A percentile compares a stretch with the other conserved stretches of the same genome.
Evolutionary conservation across 2,888 invertebrate species (phyloP).

Genomic region (Stictocephala bisonia): DNA sequence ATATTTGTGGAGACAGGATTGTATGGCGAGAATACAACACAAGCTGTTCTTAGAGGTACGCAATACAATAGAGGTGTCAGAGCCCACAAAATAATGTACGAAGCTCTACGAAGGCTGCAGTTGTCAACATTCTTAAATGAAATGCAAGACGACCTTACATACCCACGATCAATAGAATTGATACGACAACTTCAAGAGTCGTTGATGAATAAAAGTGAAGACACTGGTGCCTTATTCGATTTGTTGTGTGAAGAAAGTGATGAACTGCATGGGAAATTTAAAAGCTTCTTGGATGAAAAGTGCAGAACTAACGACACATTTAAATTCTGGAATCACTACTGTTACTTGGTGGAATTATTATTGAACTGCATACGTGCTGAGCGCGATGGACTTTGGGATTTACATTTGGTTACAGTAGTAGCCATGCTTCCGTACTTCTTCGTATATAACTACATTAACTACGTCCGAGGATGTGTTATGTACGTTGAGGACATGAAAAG

Average conservation of each 20-base stretch:
- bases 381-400: conserved; percentile 17
- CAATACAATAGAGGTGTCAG: not conserved
- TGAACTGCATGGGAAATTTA: not conserved
- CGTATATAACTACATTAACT: not conserved
- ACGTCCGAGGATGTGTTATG: not conserved
- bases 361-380: conserved; percentile 18
- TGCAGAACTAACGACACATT: not conserved
- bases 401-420: conserved; percentile 14
- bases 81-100: conserved; percentile 9
- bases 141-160: not conserved
- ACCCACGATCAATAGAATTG: not conserved
- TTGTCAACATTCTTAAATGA: not conserved
- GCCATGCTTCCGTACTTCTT: not conserved
- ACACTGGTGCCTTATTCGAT: not conserved
- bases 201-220: not conserved
- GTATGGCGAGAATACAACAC: conserved; percentile 3
- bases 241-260: not conserved
- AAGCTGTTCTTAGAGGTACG: not conserved
- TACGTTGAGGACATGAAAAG: conserved; percentile 24
- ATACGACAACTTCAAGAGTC: not conserved
- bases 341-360: not conserved
- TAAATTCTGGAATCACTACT: conserved; percentile 9
- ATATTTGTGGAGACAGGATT: not conserved
- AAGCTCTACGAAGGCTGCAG: conserved; percentile 1
- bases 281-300: not conserved